phyloP scores from a whole-genome alignment of 2,888 invertebrate species.

The Sphinx pinastri region DNA sequence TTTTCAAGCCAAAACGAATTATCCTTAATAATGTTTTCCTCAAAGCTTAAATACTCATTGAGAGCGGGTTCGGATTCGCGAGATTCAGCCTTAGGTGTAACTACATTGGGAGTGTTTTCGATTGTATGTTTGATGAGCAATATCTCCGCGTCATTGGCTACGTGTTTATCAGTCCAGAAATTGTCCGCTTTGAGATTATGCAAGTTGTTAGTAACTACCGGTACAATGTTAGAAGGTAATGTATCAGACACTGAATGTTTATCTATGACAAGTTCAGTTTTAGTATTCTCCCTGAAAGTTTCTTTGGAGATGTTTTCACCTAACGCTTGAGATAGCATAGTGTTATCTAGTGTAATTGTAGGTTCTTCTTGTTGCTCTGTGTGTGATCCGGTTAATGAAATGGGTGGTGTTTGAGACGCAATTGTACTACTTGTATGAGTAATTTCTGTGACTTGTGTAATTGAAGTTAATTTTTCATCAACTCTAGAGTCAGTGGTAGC shows the following conservation, averaged over 20 bases:
- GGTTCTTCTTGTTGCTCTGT: constrained; percentile 2
- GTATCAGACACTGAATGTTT: constrained; percentile 32
- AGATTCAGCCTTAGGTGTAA: constrained; percentile 36
- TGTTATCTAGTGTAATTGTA: background rate
- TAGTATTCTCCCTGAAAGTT: background rate
- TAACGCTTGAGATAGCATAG: too few relatives aligned
- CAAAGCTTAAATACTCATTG: constrained; percentile 47
- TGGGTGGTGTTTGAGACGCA: constrained; percentile 22
- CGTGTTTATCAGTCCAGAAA: constrained; percentile 85
- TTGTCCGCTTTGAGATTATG: constrained; percentile 75
- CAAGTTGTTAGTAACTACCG: constrained; percentile 58
- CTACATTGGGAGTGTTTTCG: constrained; percentile 34
- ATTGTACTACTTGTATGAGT: constrained; percentile 26
- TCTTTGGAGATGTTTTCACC: background rate
- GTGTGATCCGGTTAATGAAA: constrained; percentile 10
- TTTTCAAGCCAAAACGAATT: constrained; percentile 85
- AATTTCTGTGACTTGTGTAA: constrained; percentile 32
- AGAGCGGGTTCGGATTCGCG: constrained; percentile 36
- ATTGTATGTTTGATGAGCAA: constrained; percentile 51
- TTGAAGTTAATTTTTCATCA: constrained; percentile 37
- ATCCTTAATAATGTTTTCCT: constrained; percentile 69
- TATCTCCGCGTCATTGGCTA: constrained; percentile 85
- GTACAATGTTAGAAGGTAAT: constrained; percentile 57
- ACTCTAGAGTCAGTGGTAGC: background rate
- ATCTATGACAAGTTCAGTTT: too few relatives aligned